These are phyloP conservation scores for Drosophila mayaguana DNA, from an alignment of 2,888 invertebrate species.

Conservation along the genomic window DNA sequence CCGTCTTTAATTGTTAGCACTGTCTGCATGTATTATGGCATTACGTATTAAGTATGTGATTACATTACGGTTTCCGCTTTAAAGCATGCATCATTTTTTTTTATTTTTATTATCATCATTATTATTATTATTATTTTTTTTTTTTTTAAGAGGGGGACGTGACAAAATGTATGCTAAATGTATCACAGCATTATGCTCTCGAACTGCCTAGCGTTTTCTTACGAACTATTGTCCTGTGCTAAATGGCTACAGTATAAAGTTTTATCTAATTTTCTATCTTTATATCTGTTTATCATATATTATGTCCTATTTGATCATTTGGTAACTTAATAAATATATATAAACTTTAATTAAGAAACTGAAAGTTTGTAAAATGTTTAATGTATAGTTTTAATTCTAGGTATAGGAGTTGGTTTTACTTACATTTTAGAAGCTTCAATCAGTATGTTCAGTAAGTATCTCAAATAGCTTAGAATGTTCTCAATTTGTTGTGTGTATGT, in stretches of 20 bases:
- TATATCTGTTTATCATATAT: constrained; percentile 18
- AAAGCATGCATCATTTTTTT: constrained; percentile 29
- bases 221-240: constrained; percentile 70
- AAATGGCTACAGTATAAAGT: constrained; percentile 51
- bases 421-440: constrained; percentile 76
- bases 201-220: constrained; percentile 77
- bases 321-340: constrained; percentile 33
- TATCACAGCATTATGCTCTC: constrained; percentile 82
- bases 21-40: constrained; percentile 24
- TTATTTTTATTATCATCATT: not conserved
- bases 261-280: constrained; percentile 15
- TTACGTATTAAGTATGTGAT: constrained; percentile 36
- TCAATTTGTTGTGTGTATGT: constrained; percentile 65
- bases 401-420: constrained; percentile 67
- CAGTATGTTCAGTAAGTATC: constrained; percentile 73
- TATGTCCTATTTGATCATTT: constrained; percentile 18
- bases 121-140: not conserved
- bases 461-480: constrained; percentile 76
- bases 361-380: constrained; percentile 44
- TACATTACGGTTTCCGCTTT: constrained; percentile 16
- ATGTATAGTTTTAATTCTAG: constrained; percentile 38
- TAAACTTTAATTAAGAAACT: constrained; percentile 25
- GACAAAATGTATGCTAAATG: constrained; percentile 72
- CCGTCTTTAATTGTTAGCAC: constrained; percentile 38
- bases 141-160: constrained; percentile 16